These are phyloP conservation scores for Astyanax mexicanus DNA, from an alignment of 2,797 vertebrate species.

Conservation along the genomic window DNA sequence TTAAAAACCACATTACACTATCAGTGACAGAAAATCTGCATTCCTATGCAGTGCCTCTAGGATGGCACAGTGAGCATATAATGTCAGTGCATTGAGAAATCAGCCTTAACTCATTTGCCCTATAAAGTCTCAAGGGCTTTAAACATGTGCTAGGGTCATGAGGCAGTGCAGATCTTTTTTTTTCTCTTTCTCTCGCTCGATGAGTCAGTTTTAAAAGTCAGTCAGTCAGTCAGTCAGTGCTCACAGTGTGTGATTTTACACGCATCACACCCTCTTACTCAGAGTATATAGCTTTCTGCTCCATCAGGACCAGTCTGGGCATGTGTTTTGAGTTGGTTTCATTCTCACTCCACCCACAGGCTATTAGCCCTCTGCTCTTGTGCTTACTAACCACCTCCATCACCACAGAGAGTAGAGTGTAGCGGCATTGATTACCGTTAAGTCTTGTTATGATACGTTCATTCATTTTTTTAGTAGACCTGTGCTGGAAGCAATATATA, in stretches of 20 bases:
- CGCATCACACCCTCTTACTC: neutral
- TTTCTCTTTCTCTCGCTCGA: neutral
- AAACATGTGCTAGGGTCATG: conserved; percentile 28
- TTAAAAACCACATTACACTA: conserved; percentile 13
- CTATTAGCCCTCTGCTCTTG: neutral
- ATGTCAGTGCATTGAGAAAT: conserved; percentile 15
- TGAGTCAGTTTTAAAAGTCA: neutral
- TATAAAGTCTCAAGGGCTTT: neutral
- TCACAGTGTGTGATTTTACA: neutral
- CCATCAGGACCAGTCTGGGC: neutral
- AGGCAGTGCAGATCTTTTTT: neutral
- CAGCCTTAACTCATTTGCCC: neutral
- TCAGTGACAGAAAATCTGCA: neutral
- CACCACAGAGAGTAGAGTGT: neutral
- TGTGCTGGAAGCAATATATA: too few species aligned
- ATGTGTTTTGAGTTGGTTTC: neutral
- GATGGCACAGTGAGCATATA: conserved; percentile 10
- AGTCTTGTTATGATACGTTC: neutral
- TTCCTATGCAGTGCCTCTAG: conserved; percentile 31
- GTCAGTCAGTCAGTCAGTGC: neutral
- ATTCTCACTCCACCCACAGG: neutral
- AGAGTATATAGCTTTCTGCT: neutral
- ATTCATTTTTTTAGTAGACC: conserved; percentile 4
- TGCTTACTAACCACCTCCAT: neutral
- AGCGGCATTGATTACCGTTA: neutral